Evolutionary conservation across 1,140 invertebrate genomes (phyloP), one percentile per base, ranked within the genome.

Genomic region (Drosophila repleta): DNA sequence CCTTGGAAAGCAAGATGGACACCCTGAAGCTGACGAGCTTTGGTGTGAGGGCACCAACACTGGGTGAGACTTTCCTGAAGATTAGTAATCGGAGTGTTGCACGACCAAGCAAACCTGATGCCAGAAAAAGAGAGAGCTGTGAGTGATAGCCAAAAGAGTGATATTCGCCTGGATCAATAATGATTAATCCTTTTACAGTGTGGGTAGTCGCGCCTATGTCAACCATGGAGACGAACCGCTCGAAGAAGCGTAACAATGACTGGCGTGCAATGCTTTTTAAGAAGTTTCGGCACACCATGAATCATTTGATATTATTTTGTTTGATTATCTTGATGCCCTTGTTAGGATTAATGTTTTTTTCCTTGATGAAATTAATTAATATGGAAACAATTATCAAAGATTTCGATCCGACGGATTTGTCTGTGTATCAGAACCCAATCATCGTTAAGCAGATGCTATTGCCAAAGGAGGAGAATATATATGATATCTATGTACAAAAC

Each of bases 31-130:
- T 98, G 52, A 94, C 93, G 60, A 96, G 95, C 84, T 98, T 97
- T 90, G 96, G 96, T 0, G 95, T 98, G 0, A 97, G 96, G 15
- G 97, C 98, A 95, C 97, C 97, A 7, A 97, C 97, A 0, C 90
- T 98, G 43, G 97, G 98, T 90, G 97, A 98, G 90, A 96, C 96
- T 4, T 94, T 94, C 68, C 21, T 61, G 8, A 65, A 49, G 1
- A 64, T 83, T 0, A 55, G 62, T 0, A n/a, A 10, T 2, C n/a
- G 15, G 3, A n/a, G 3, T 13, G n/a, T 15, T 15, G 5, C 7
- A 7, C 29, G 29, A 8, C n/a, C 3, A 4, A 7, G n/a, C 13
- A 15, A 41, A 41, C 39, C 2, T 0, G 4, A 1, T 15, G 3
- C 13, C 3, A 2, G 39, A 20, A 49, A 18, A 32, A 64, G 21